phyloP scores from a whole-genome alignment of 1,140 invertebrate species.

The Neodiprion fabricii region DNA sequence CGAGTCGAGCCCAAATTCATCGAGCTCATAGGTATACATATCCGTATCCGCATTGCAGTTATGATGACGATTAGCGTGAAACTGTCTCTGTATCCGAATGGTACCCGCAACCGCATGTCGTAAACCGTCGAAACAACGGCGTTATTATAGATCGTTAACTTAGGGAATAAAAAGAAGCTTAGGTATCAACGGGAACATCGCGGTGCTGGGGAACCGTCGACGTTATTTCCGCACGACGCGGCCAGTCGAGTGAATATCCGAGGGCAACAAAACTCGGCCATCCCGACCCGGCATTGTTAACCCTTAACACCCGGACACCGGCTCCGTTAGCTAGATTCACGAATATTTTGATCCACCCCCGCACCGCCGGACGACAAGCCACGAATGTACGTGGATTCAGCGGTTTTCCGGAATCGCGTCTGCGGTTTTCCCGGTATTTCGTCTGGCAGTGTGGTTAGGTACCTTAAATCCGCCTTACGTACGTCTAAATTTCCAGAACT shows the following conservation, averaged over 20 bases:
- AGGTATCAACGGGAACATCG: neutral
- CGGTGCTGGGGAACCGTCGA: neutral
- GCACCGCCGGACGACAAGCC: too few relatives aligned
- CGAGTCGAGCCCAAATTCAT: too few relatives aligned
- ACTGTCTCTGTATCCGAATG: neutral
- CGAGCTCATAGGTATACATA: too few relatives aligned
- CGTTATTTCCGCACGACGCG: neutral
- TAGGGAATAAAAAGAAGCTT: neutral
- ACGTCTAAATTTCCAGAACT: too few relatives aligned
- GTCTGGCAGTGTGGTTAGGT: too few relatives aligned
- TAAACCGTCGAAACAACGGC: neutral
- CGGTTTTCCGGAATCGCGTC: too few relatives aligned
- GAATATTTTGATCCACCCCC: too few relatives aligned
- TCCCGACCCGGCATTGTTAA: neutral
- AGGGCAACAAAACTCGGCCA: neutral
- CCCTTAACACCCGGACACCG: too few relatives aligned
- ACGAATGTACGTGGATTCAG: too few relatives aligned
- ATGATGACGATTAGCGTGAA: neutral
- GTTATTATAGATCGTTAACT: slow-evolving; percentile 1
- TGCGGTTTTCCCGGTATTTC: too few relatives aligned
- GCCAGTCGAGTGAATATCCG: neutral
- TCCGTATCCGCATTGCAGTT: neutral
- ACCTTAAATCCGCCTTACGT: too few relatives aligned
- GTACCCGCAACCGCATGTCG: neutral
- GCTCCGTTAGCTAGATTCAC: too few relatives aligned